Evolutionary conservation across 2,113 vertebrate genomes (phyloP).

Genomic region (Pterocles gutturalis): DNA sequence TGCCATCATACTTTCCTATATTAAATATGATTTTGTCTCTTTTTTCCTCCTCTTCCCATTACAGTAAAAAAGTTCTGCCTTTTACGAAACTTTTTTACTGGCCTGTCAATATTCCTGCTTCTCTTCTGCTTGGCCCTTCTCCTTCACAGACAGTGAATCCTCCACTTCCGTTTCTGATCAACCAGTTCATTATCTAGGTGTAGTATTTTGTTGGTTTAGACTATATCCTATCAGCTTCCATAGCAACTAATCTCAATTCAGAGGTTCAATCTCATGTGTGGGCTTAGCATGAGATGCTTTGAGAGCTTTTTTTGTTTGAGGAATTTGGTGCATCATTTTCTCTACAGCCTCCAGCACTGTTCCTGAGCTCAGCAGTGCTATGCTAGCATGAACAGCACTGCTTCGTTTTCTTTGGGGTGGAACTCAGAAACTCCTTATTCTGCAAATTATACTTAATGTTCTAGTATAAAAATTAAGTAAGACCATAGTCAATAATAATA

Average conservation of each 20-base stretch:
- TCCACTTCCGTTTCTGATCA: neutral
- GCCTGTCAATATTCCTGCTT: neutral
- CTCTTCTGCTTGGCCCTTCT: neutral
- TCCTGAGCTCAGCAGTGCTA: neutral
- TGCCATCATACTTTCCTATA: neutral
- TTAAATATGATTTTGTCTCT: neutral
- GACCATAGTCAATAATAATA: neutral
- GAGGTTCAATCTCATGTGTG: neutral
- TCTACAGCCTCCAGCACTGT: neutral
- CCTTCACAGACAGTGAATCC: neutral
- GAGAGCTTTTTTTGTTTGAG: neutral
- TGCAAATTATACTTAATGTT: slow-evolving; percentile 3
- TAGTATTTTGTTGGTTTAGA: neutral
- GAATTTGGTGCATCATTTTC: neutral
- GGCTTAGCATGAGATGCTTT: neutral
- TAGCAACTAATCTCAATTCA: neutral
- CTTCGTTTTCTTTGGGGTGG: neutral
- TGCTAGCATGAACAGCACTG: rapidly evolving
- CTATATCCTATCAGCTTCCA: neutral
- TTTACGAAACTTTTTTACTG: neutral
- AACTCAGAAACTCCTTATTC: neutral
- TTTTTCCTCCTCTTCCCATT: neutral
- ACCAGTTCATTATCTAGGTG: neutral
- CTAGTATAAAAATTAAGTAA: slow-evolving; percentile 15
- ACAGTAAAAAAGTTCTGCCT: rapidly evolving